Percentiles rank a stretch among this genome's conserved stretches.
Evolutionary conservation across 2,797 vertebrate genomes (phyloP).

Genomic region (Acropternis orthonyx): DNA sequence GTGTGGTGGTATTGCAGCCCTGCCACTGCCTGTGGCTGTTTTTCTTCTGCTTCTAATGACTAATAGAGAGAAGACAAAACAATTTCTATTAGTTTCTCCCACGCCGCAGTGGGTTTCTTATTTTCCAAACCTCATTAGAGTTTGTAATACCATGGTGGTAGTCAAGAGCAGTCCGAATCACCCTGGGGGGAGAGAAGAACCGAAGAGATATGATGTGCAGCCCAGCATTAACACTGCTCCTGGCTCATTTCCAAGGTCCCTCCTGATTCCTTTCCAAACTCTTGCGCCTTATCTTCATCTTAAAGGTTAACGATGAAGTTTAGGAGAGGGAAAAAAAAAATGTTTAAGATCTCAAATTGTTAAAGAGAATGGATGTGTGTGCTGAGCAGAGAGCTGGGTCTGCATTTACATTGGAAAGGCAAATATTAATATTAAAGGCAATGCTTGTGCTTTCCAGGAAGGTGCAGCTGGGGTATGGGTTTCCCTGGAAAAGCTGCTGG

Average conservation of each 20-base stretch:
- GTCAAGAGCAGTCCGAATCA: conserved; percentile 58
- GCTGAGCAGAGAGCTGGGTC: neutral
- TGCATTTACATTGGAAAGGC: conserved; percentile 30
- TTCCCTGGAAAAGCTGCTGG: neutral
- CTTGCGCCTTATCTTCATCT: conserved; percentile 22
- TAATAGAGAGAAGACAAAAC: conserved; percentile 74
- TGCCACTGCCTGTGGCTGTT: conserved; percentile 68
- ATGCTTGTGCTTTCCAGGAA: neutral
- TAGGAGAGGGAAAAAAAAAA: neutral
- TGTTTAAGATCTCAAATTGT: conserved; percentile 1
- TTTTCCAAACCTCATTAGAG: conserved; percentile 78
- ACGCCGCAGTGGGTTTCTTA: conserved; percentile 66
- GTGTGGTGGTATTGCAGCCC: conserved; percentile 36
- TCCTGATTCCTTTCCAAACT: neutral
- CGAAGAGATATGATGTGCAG: conserved; percentile 40
- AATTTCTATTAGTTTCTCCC: conserved; percentile 71
- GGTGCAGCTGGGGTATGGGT: neutral
- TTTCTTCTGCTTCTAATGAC: conserved; percentile 72
- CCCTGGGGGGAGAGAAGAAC: conserved; percentile 44
- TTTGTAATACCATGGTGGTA: conserved; percentile 59
- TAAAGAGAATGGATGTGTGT: neutral
- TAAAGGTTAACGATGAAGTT: conserved; percentile 62
- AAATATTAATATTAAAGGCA: conserved; percentile 22
- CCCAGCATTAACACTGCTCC: conserved; percentile 9
- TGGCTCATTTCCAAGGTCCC: conserved; percentile 40